phyloP scores from a whole-genome alignment of 2,888 invertebrate genomes.

The Coenonympha glycerion region DNA sequence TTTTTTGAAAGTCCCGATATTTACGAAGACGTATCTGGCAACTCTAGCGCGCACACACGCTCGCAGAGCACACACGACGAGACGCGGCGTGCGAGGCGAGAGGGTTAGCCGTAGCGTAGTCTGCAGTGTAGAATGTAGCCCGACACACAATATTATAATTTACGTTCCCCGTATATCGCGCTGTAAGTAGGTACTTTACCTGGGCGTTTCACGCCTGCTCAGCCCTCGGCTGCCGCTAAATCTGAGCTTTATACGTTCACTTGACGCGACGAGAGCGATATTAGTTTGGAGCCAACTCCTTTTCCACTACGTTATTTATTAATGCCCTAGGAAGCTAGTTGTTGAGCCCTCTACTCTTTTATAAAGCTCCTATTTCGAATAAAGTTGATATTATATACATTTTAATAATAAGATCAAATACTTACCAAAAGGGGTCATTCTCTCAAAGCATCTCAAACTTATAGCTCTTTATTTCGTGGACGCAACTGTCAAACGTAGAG shows the following conservation, averaged over 20 bases:
- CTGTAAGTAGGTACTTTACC: slow-evolving; percentile 75
- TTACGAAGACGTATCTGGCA: too few species aligned
- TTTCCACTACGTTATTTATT: slow-evolving; percentile 73
- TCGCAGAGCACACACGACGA: slow-evolving; percentile 37
- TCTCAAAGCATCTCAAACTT: too few species aligned
- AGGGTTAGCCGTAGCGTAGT: too few species aligned
- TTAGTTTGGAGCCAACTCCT: slow-evolving; percentile 72
- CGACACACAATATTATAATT: slow-evolving; percentile 76
- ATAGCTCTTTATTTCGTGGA: too few species aligned
- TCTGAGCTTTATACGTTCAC: slow-evolving; percentile 76
- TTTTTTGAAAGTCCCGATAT: too few species aligned
- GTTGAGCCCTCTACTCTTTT: slow-evolving; percentile 4
- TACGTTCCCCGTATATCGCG: slow-evolving; percentile 74
- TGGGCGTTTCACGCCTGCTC: slow-evolving; percentile 72
- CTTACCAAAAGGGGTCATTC: too few species aligned
- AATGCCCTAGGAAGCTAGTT: slow-evolving; percentile 45
- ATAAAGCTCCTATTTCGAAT: not conserved
- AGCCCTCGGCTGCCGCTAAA: slow-evolving; percentile 73
- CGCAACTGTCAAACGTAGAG: too few species aligned
- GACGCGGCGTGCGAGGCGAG: slow-evolving; percentile 45
- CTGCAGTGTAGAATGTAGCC: too few species aligned
- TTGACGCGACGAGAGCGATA: slow-evolving; percentile 74
- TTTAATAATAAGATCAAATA: too few species aligned
- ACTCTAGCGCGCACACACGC: too few species aligned
- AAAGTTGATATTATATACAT: too few species aligned